A percentile compares a stretch with the other conserved stretches of the same genome.
Evolutionary conservation across 2,113 vertebrate species (phyloP).

Genomic region (Erythrolamprus reginae): DNA sequence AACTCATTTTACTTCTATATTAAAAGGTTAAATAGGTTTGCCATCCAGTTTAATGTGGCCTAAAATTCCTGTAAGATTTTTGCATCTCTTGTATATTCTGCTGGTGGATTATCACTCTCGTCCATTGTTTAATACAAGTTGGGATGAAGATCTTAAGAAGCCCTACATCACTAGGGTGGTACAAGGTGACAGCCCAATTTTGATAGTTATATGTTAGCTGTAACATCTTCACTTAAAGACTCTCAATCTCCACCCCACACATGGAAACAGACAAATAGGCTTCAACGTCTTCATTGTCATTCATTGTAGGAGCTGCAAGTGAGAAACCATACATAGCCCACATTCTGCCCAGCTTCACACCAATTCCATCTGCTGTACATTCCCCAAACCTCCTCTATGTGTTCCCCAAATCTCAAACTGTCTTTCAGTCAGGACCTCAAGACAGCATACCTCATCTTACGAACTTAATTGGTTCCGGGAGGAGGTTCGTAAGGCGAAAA

Average conservation of each 20-base stretch:
- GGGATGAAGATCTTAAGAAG: background rate
- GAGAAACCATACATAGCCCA: background rate
- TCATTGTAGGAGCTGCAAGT: background rate
- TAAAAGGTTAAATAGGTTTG: background rate
- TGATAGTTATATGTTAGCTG: background rate
- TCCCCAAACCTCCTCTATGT: background rate
- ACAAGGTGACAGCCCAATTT: background rate
- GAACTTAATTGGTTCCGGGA: too few relatives aligned
- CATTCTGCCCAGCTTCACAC: background rate
- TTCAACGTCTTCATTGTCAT: background rate
- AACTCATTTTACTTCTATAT: background rate
- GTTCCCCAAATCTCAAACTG: background rate
- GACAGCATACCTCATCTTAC: too few relatives aligned
- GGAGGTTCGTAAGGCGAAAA: too few relatives aligned
- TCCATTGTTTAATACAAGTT: background rate
- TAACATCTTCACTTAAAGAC: background rate
- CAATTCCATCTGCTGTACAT: background rate
- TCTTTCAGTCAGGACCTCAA: background rate
- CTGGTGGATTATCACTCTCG: background rate
- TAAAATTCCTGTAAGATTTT: background rate
- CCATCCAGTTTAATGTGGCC: background rate
- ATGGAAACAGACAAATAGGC: background rate
- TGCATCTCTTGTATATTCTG: background rate
- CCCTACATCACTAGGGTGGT: background rate
- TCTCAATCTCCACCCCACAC: background rate